These are phyloP conservation scores for Pseudoips prasinana DNA, from an alignment of 2,888 invertebrate species.

Conservation along the genomic window DNA sequence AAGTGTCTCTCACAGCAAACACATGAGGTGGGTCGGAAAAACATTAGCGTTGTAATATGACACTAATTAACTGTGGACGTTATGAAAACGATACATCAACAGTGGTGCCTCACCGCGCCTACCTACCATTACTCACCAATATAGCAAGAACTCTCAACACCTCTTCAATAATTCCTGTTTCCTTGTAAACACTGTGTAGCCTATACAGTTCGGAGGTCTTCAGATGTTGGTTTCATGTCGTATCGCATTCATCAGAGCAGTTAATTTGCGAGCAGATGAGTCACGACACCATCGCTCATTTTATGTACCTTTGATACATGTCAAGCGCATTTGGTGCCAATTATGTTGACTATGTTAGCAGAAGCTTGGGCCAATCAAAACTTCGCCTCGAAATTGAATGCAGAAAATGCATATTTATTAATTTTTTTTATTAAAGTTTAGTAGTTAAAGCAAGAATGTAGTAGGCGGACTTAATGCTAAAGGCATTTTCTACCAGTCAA, in stretches of 20 bases:
- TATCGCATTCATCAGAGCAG: slow-evolving; percentile 73
- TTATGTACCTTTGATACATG: slow-evolving; percentile 53
- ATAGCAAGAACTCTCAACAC: slow-evolving; percentile 34
- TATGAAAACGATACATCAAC: slow-evolving; percentile 75
- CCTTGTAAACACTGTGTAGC: slow-evolving; percentile 19
- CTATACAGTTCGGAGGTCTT: slow-evolving; percentile 36
- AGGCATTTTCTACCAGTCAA: no score
- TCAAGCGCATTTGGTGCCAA: slow-evolving; percentile 58
- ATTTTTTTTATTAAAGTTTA: no score
- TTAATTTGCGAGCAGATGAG: slow-evolving; percentile 78
- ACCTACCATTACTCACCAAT: slow-evolving; percentile 50
- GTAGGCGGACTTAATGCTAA: no score
- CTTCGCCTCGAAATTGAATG: background rate
- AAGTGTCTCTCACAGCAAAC: no score
- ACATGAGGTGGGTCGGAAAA: slow-evolving; percentile 39
- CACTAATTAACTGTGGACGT: slow-evolving; percentile 72
- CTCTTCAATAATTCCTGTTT: slow-evolving; percentile 20
- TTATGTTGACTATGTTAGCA: slow-evolving; percentile 19
- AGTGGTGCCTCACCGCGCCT: slow-evolving; percentile 58
- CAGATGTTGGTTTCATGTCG: slow-evolving; percentile 46
- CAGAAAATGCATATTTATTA: no score
- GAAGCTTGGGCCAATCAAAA: background rate
- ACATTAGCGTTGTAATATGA: slow-evolving; percentile 70
- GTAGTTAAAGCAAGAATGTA: no score
- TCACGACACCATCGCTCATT: slow-evolving; percentile 76